Conservation (phyloP, 2,888 invertebrate genomes). For the Kryphioiulus occultus region DNA sequence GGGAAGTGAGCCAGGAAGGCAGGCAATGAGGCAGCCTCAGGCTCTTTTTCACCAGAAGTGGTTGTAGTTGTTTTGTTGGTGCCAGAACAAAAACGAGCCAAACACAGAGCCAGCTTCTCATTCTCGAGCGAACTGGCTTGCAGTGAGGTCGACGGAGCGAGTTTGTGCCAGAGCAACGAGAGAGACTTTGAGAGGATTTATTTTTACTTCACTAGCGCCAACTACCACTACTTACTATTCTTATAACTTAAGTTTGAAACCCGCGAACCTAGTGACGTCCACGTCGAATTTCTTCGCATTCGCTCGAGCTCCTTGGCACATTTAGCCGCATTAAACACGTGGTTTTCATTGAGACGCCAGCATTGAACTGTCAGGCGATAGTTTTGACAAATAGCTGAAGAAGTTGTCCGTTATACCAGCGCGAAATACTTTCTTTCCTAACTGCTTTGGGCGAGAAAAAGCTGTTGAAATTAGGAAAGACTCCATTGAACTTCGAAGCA, state of each 20-base stretch:
- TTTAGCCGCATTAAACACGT: constrained; percentile 30
- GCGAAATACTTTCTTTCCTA: background rate
- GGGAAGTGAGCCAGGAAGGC: constrained; percentile 33
- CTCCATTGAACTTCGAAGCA: background rate
- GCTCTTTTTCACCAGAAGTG: background rate
- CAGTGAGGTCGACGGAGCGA: background rate
- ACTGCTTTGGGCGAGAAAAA: background rate
- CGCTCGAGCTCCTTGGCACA: background rate
- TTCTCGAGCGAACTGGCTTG: background rate
- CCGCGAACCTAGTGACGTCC: background rate
- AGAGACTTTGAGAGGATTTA: background rate
- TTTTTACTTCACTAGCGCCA: background rate
- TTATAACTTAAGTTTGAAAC: background rate
- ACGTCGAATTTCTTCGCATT: background rate
- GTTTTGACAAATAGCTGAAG: background rate
- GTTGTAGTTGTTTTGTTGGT: background rate
- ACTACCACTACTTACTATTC: background rate
- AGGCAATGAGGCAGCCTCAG: background rate
- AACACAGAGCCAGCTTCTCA: background rate
- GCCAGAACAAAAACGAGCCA: constrained; percentile 31
- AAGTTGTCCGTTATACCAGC: background rate
- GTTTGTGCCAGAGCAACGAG: background rate
- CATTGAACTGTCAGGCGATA: background rate
- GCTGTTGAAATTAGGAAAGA: background rate
- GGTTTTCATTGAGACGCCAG: constrained; percentile 21